These are phyloP conservation scores for Pachycephus smyrnensis DNA, from an alignment of 2,888 invertebrate species.

Conservation along the genomic window DNA sequence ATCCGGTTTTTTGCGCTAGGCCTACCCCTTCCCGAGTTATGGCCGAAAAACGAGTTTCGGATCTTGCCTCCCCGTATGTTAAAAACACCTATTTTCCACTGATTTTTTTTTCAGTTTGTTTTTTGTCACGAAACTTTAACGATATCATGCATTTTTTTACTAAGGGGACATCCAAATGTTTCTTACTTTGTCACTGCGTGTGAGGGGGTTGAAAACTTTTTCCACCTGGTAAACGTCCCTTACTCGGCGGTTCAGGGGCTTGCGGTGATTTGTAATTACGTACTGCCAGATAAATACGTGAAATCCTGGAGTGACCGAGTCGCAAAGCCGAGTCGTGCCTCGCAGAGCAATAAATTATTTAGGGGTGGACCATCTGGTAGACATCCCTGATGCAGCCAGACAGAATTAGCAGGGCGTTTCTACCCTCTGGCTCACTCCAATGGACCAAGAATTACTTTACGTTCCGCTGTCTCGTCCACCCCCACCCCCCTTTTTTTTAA, in stretches of 20 bases:
- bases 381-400: background rate
- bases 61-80: too few species aligned
- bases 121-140: too few species aligned
- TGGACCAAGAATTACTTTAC: background rate
- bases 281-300: constrained; percentile 22
- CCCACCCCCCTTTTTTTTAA: background rate
- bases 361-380: constrained; percentile 5
- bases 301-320: background rate
- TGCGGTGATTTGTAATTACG: constrained; percentile 3
- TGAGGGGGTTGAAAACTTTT: background rate
- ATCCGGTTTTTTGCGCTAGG: too few species aligned
- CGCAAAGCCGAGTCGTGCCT: background rate
- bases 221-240: background rate
- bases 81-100: too few species aligned
- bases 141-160: too few species aligned
- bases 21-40: too few species aligned
- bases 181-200: background rate
- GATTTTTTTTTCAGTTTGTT: too few species aligned
- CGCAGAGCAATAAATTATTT: constrained; percentile 33
- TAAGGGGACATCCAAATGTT: background rate
- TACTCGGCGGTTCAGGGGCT: background rate
- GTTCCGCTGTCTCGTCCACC: background rate
- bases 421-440: background rate
- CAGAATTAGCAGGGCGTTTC: constrained; percentile 5
- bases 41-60: too few species aligned